Evolutionary conservation across 2,113 vertebrate genomes (phyloP).

Genomic region (Beaufortia kweichowensis): DNA sequence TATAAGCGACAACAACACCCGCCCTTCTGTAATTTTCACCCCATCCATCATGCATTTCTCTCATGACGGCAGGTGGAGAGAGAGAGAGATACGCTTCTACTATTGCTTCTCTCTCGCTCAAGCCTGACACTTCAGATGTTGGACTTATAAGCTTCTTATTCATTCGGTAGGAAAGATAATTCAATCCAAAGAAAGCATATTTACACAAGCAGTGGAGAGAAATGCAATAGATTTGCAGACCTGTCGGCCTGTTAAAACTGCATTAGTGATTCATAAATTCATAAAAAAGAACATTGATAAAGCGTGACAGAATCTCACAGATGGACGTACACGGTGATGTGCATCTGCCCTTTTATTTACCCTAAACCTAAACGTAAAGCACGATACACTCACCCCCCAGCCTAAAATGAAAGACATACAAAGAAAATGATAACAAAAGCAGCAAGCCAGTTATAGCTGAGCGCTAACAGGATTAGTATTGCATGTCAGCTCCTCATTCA

Average conservation of each 20-base stretch:
- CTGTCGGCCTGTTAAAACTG: background rate
- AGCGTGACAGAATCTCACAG: background rate
- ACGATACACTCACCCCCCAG: background rate
- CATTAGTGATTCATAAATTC: background rate
- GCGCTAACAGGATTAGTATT: conserved; percentile 39
- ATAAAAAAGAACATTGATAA: background rate
- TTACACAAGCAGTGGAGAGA: conserved; percentile 47
- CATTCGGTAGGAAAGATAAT: conserved; percentile 56
- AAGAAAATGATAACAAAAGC: background rate
- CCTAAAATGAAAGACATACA: conserved; percentile 8
- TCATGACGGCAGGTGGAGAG: background rate
- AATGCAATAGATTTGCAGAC: conserved; percentile 6
- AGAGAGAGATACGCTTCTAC: background rate
- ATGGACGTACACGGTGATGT: background rate
- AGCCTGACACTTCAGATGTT: conserved; percentile 39
- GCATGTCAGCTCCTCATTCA: conserved; percentile 11
- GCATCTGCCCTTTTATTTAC: conserved; percentile 16
- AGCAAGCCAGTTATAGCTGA: background rate
- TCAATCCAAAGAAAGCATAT: conserved; percentile 55
- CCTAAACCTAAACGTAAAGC: background rate
- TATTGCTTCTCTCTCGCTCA: conserved; percentile 42
- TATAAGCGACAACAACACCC: background rate
- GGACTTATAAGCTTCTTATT: conserved; percentile 55
- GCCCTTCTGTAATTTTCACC: background rate
- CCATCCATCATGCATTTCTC: background rate